Evolutionary conservation across 2,113 vertebrate species (phyloP).

Genomic region (Tichodroma muraria): DNA sequence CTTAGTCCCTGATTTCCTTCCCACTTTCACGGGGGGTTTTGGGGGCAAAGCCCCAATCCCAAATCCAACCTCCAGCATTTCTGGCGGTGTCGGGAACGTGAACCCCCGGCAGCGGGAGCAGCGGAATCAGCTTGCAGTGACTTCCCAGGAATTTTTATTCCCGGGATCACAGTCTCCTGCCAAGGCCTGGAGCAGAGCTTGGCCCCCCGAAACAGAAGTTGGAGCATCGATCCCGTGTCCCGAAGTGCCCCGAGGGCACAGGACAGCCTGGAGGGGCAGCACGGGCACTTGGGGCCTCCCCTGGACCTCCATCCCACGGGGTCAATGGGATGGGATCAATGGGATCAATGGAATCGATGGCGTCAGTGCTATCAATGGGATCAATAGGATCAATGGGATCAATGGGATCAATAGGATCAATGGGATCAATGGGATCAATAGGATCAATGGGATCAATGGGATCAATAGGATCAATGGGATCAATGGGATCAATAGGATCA

Average conservation of each 20-base stretch:
- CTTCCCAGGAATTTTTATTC: neutral
- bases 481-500: no score
- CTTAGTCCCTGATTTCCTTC: neutral
- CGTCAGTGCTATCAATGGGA: neutral
- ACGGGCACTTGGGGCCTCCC: no score
- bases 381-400: no score
- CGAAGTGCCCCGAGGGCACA: neutral
- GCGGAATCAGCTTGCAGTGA: neutral
- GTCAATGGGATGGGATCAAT: neutral
- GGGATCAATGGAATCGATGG: no score
- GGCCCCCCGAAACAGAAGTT: neutral
- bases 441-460: no score
- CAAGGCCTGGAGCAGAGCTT: neutral
- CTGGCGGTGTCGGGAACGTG: neutral
- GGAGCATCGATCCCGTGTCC: neutral
- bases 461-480: no score
- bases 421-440: no score
- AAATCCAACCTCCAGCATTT: neutral
- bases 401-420: neutral
- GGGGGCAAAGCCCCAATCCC: neutral
- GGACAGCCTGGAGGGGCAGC: no score
- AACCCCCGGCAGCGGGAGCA: fast-evolving
- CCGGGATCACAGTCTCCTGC: neutral
- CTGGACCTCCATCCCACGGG: no score
- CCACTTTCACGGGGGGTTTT: fast-evolving